phyloP scores from a whole-genome alignment of 2,888 invertebrate species.

The Lasioglossum lativentre region DNA sequence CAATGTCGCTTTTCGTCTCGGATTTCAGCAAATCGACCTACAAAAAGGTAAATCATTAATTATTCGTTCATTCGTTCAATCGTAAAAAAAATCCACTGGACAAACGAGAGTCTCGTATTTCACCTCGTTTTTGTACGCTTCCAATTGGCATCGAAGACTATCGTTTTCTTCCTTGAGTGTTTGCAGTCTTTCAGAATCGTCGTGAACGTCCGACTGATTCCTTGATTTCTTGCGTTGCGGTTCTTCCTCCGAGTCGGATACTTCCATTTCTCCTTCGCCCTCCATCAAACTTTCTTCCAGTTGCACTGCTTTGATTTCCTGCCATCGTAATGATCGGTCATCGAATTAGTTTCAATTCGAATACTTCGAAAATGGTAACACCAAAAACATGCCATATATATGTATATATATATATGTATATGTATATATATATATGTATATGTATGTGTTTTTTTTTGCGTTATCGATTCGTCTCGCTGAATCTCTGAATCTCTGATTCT shows the following conservation, averaged over 20 bases:
- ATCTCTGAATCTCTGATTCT: conserved; percentile 20
- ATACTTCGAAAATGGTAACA: conserved; percentile 16
- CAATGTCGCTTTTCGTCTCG: conserved; percentile 91
- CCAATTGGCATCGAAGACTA: conserved; percentile 94
- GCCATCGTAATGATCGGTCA: conserved; percentile 62
- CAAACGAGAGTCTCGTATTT: not conserved
- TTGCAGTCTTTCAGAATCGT: conserved; percentile 79
- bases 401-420: not conserved
- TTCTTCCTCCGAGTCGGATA: conserved; percentile 91
- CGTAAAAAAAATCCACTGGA: not conserved
- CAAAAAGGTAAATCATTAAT: not conserved
- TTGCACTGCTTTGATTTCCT: conserved; percentile 90
- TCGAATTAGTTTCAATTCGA: conserved; percentile 31
- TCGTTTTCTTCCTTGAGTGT: conserved; percentile 93
- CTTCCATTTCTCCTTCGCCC: conserved; percentile 94
- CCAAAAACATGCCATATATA: conserved; percentile 46
- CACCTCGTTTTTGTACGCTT: conserved; percentile 96
- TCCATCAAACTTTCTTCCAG: conserved; percentile 88
- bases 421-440: not conserved
- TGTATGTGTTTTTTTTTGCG: not conserved
- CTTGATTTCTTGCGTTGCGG: conserved; percentile 81
- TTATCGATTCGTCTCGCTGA: conserved; percentile 12
- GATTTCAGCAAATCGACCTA: conserved; percentile 92
- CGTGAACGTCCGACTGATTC: conserved; percentile 74
- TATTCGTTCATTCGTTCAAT: not conserved